These are phyloP conservation scores for Arvicanthis niloticus DNA, from an alignment of 2,113 vertebrate species.

Conservation along the genomic window DNA sequence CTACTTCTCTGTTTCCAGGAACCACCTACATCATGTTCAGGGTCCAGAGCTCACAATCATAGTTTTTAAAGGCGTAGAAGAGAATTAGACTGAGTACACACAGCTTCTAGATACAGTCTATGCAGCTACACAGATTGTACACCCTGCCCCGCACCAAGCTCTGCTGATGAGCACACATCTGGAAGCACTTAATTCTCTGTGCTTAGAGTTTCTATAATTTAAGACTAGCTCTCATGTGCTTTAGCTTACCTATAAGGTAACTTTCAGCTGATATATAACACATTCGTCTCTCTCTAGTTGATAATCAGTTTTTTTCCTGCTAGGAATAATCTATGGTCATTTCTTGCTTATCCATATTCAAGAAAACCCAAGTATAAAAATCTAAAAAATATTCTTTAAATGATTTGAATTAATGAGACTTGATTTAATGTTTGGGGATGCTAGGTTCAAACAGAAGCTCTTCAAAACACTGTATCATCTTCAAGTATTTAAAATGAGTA, in stretches of 20 bases:
- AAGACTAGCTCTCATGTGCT: neutral
- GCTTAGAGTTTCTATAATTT: neutral
- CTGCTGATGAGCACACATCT: neutral
- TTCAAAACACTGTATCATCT: neutral
- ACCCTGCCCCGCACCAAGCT: fast-evolving
- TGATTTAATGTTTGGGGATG: conserved; percentile 48
- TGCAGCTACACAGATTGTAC: no score
- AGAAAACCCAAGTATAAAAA: neutral
- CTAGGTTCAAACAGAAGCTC: neutral
- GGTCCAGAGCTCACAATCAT: neutral
- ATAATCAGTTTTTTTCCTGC: conserved; percentile 2
- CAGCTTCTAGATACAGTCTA: neutral
- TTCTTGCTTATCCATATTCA: conserved; percentile 48
- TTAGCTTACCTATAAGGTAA: neutral
- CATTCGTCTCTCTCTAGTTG: conserved; percentile 19
- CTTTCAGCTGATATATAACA: conserved; percentile 3
- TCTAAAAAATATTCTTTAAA: neutral
- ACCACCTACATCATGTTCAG: neutral
- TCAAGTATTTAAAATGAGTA: conserved; percentile 22
- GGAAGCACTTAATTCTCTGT: neutral
- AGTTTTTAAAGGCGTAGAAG: neutral
- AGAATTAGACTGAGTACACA: neutral
- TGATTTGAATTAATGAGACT: conserved; percentile 21
- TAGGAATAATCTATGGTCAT: neutral
- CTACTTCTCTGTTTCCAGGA: neutral